A percentile compares a stretch with the other conserved stretches of the same genome.
phyloP scores from a whole-genome alignment of 2,797 vertebrate genomes.

The Podargus strigoides region DNA sequence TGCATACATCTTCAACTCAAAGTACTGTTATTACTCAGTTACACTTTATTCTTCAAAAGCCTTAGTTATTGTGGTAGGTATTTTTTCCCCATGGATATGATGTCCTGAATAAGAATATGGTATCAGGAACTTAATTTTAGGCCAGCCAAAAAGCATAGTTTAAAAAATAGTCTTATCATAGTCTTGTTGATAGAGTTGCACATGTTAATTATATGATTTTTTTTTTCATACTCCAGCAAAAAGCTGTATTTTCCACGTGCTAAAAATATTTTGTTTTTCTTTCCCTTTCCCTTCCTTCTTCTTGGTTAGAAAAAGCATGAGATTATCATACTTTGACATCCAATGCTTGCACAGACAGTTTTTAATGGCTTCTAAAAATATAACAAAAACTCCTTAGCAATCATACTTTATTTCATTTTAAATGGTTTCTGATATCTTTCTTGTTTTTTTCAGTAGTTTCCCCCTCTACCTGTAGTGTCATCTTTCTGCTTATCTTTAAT shows the following conservation, averaged over 20 bases:
- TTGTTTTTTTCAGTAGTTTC: conserved; percentile 18
- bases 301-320: neutral
- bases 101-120: neutral
- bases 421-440: conserved; percentile 17
- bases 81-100: neutral
- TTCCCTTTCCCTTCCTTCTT: neutral
- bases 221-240: neutral
- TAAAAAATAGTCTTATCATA: neutral
- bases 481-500: conserved; percentile 64
- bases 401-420: neutral
- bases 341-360: neutral
- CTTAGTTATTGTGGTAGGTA: neutral
- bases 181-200: neutral
- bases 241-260: neutral
- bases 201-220: neutral
- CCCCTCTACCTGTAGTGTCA: conserved; percentile 53
- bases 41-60: neutral
- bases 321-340: neutral
- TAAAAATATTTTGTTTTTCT: neutral
- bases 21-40: neutral
- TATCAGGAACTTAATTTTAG: conserved; percentile 5
- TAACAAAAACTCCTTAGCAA: neutral
- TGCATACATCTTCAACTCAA: neutral
- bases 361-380: conserved; percentile 43
- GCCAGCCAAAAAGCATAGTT: neutral